Base-by-base conservation (phyloP, 2,797 vertebrate genomes). In the Premnoplex brunnescens region DNA sequence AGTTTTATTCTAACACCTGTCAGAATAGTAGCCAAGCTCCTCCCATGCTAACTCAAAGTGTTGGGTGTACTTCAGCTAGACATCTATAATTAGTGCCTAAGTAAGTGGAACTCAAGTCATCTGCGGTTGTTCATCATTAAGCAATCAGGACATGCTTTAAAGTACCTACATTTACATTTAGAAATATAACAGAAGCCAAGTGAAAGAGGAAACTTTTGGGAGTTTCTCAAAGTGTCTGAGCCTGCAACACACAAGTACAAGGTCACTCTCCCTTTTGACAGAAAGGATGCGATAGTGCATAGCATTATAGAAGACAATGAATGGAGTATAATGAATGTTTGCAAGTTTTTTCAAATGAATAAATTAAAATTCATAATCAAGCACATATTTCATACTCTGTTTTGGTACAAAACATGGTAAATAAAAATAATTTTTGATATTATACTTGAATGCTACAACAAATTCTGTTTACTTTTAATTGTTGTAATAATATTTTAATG, bases 11-110 rank as follows among this genome's bases (percentile, higher is more conserved):
- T 46, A 64, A 19, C 36, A 78, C 43, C 51, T 81, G 79, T 52
- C 76, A 85, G 62, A 80, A 43, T 9, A 49, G 37, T 16, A 72
- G 49, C 66, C 51, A 71, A 77, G 32, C 66, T 91, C 58, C 87
- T 85, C 82, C 78, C 48, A n/a, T 59, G 15, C 32, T 71, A 83
- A 69, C 43, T 88, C 46, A 75, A 64, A 74, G 30, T 36, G 13
- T 27, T 93, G 66, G n/a, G 26, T 73, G 43, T 59, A 72, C 94
- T 94, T 93, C 79, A 93, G 43, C 48, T 36, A 68, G 54, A 74
- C 68, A 66, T 51, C n/a, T 88, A n/a, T 91, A 93, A 97, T 94
- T 94, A 96, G 58, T 80, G 49, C 34, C 27, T 84, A 46, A 88
- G n/a, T 37, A 66, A 78, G 73, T 3, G 86, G 58, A 94, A 81